These are phyloP conservation scores for Sesia bembeciformis DNA, from an alignment of 2,888 invertebrate species.

Conservation along the genomic window DNA sequence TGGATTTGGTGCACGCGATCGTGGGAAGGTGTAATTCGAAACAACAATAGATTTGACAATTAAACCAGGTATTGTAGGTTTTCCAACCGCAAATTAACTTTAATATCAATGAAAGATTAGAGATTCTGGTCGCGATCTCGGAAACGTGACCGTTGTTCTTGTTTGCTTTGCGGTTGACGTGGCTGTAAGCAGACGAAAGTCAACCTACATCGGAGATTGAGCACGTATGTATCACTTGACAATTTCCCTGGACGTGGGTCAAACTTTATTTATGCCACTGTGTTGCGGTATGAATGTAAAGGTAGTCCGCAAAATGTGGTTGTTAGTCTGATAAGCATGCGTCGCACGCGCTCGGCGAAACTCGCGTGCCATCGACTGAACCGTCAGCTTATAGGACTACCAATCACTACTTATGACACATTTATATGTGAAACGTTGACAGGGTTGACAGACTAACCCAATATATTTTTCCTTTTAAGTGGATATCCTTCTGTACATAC, in stretches of 20 bases:
- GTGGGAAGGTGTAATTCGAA: slow-evolving; percentile 49
- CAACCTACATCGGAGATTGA: slow-evolving; percentile 51
- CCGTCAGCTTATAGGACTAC: not conserved
- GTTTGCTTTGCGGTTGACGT: slow-evolving; percentile 59
- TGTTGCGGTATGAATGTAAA: slow-evolving; percentile 62
- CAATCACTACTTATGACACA: too few species aligned
- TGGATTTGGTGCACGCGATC: slow-evolving; percentile 59
- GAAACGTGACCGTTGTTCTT: slow-evolving; percentile 57
- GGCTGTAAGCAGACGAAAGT: slow-evolving; percentile 57
- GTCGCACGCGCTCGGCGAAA: slow-evolving; percentile 42
- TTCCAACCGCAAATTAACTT: not conserved
- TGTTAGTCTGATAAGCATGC: slow-evolving; percentile 26
- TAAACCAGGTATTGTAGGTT: slow-evolving; percentile 16
- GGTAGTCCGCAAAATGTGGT: slow-evolving; percentile 34
- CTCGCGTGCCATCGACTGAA: slow-evolving; percentile 25
- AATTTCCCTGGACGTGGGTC: slow-evolving; percentile 56
- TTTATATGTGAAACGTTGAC: too few species aligned
- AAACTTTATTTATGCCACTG: slow-evolving; percentile 53
- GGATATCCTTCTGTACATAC: too few species aligned
- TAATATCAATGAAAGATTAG: not conserved
- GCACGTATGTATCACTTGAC: slow-evolving; percentile 52
- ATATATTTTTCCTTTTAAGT: too few species aligned
- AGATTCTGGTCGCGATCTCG: slow-evolving; percentile 32
- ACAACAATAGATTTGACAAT: slow-evolving; percentile 25
- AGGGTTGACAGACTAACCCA: too few species aligned